Evolutionary conservation across 2,113 vertebrate species (phyloP).

Genomic region (Terrapene triunguis): DNA sequence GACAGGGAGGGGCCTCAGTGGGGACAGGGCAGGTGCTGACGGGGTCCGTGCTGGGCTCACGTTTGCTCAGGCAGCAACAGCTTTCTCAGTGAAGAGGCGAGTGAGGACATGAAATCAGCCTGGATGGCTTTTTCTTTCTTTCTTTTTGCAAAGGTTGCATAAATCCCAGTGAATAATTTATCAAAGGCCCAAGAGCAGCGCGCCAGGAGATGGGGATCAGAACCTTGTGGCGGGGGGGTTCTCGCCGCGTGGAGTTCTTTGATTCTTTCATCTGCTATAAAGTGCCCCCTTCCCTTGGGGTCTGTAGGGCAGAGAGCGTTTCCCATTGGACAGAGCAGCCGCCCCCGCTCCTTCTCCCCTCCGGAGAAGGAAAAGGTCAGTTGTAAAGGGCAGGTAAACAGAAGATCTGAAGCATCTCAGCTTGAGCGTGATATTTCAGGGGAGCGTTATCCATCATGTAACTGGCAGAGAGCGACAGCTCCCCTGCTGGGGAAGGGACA

Average conservation of each 20-base stretch:
- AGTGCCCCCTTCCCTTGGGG: not conserved
- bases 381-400: not conserved
- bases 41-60: not conserved
- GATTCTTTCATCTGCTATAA: not conserved
- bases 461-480: not conserved
- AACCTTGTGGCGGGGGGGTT: not conserved
- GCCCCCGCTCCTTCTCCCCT: not conserved
- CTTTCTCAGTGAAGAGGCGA: not conserved
- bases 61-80: not conserved
- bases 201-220: not conserved
- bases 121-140: not conserved
- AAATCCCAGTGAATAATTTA: conserved; percentile 6
- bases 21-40: not conserved
- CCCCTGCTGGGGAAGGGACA: rapidly evolving
- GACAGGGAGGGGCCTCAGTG: not conserved
- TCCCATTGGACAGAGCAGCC: not conserved
- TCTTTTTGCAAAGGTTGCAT: not conserved
- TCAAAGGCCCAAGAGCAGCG: not conserved
- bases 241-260: not conserved
- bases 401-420: not conserved
- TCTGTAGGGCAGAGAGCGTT: not conserved
- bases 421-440: not conserved
- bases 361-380: not conserved
- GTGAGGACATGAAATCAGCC: not conserved
- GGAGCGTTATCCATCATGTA: not conserved